Evolutionary conservation across 1,140 invertebrate species (phyloP), one percentile per base, ranked within the genome.

Genomic region (Adelges cooleyi): DNA sequence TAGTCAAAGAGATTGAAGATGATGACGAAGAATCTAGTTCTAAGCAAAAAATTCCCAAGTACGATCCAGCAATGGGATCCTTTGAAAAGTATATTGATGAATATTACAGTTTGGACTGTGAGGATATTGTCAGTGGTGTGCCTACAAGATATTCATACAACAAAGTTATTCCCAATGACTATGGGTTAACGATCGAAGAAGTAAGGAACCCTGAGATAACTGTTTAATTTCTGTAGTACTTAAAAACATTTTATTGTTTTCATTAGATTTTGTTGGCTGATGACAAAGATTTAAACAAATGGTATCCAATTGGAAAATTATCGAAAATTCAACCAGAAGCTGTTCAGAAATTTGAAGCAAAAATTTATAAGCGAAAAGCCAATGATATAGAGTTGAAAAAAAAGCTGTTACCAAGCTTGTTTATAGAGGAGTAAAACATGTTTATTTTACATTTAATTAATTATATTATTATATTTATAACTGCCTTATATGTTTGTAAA

Each of bases 81-180:
- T 93, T 92, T 77, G 80, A 87, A 50, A 80, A 95, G 70, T 95
- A 95, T 74, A 83, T 94, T 71, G 89, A 96, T 74, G 91, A 96
- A 74, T 95, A 95, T 76, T 97, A 96, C 72, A 84, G 87, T 69
- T 77, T 97, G 67, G 90, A 95, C 75, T 97, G 87, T 77, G 95
- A 98, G 74, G 95, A 98, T 77, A 82, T 97, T 38, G 86, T 98
- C 67, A 90, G 84, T 1, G 91, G 95, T 75, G 73, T 88, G 66
- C 90, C 90, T 0, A 95, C 92, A 70, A 80, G 90, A 71, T 98
- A 96, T 75, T 94, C 94, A 73, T 98, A 98, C 73, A 81, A 92
- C 42, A 80, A 89, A 73, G 90, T 93, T 3, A 78, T 85, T 22
- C 84, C 92, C 1, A 97, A 97, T 77, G 82, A 87, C 76, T 98